A percentile compares a stretch with the other conserved stretches of the same genome.
phyloP scores from a whole-genome alignment of 2,113 vertebrate species.

The Takifugu flavidus region DNA sequence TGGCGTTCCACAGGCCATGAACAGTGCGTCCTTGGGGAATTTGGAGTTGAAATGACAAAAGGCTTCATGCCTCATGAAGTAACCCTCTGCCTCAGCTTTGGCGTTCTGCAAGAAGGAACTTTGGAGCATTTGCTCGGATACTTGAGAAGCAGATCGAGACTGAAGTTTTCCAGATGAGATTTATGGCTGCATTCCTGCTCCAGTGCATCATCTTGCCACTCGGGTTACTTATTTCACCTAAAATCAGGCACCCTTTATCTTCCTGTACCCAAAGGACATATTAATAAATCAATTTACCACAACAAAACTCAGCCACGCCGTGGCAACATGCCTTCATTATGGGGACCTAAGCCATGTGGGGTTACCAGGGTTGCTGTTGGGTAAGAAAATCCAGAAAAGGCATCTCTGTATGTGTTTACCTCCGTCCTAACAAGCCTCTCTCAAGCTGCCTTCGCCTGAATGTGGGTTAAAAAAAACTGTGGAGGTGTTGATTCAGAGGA shows the following conservation, averaged over 20 bases:
- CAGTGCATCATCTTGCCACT: conserved; percentile 5
- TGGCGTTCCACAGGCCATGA: background rate
- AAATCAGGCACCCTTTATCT: conserved; percentile 5
- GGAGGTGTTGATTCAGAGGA: conserved; percentile 7
- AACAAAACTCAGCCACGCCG: no score
- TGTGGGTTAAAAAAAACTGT: conserved; percentile 2
- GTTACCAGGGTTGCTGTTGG: no score
- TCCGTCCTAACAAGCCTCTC: no score
- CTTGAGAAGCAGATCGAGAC: conserved; percentile 15
- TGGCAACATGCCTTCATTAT: no score
- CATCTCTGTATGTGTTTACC: no score
- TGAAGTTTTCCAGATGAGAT: conserved; percentile 23
- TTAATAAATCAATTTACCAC: background rate
- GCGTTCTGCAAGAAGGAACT: background rate
- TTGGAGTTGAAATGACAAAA: background rate
- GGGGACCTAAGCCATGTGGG: no score
- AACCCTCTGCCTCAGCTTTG: conserved; percentile 5
- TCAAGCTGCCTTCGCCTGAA: background rate
- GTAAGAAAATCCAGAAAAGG: no score
- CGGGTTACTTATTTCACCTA: conserved; percentile 24
- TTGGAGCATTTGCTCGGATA: background rate
- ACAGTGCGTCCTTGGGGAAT: background rate
- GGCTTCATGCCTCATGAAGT: background rate
- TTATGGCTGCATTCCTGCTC: conserved; percentile 13
- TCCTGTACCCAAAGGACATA: background rate